These are phyloP conservation scores for Solenodon paradoxus DNA, from an alignment of 2,113 vertebrate genomes.

Conservation along the genomic window DNA sequence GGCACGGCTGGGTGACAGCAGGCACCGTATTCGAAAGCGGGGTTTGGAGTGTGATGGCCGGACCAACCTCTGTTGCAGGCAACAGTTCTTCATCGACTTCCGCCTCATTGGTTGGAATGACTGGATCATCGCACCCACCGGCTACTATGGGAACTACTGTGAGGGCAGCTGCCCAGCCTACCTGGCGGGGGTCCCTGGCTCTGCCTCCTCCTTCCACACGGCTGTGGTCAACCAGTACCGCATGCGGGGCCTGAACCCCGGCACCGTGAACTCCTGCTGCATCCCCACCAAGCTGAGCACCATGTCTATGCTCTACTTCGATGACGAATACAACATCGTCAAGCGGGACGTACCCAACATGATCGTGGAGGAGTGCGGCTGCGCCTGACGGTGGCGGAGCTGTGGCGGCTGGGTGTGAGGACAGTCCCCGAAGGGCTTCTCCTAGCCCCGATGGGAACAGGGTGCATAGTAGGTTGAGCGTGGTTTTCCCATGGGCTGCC, in stretches of 20 bases:
- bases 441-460: constrained; percentile 75
- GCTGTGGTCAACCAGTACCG: constrained; percentile 99
- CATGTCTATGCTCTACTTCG: constrained; percentile 99
- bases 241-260: constrained; percentile 96
- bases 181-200: constrained; percentile 97
- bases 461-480: constrained; percentile 59
- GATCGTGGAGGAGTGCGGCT: constrained; percentile 99
- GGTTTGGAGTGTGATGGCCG: constrained; percentile 97
- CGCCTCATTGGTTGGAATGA: constrained; percentile 98
- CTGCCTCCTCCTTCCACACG: constrained; percentile 98
- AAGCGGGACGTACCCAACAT: constrained; percentile 99
- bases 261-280: constrained; percentile 98
- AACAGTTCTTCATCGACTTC: constrained; percentile 99
- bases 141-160: constrained; percentile 99
- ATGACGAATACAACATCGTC: constrained; percentile 99
- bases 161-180: constrained; percentile 99
- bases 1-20: constrained; percentile 90
- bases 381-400: constrained; percentile 88
- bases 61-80: constrained; percentile 96
- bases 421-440: constrained; percentile 75
- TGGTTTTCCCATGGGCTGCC: not conserved
- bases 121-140: constrained; percentile 99
- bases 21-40: constrained; percentile 97
- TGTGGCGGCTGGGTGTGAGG: constrained; percentile 36
- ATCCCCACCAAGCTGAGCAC: constrained; percentile 99